These are phyloP conservation scores for Erythrolamprus reginae DNA, from an alignment of 2,113 vertebrate genomes.

Conservation along the genomic window DNA sequence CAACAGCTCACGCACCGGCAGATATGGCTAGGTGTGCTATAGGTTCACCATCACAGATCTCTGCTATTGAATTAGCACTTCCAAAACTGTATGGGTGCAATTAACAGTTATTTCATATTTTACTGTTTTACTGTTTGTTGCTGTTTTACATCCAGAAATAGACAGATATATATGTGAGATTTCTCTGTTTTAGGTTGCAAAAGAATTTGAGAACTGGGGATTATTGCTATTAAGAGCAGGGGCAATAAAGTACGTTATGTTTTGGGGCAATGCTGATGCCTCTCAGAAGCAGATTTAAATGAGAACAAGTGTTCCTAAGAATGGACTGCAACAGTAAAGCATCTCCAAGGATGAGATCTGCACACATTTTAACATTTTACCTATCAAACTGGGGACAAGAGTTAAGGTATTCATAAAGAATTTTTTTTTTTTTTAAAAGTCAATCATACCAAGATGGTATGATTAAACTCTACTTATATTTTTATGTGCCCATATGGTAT, in stretches of 20 bases:
- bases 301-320: neutral
- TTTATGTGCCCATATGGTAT: neutral
- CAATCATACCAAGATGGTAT: neutral
- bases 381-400: neutral
- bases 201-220: neutral
- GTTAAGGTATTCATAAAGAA: neutral
- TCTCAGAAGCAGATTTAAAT: neutral
- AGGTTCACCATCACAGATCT: neutral
- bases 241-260: neutral
- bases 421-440: no score
- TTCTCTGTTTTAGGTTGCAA: neutral
- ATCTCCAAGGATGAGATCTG: neutral
- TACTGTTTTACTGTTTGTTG: no score
- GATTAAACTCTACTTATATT: neutral
- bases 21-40: no score
- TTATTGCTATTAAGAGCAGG: neutral
- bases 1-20: no score
- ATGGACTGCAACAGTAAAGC: neutral
- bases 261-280: neutral
- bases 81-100: neutral
- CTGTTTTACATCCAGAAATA: neutral
- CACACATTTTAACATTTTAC: neutral
- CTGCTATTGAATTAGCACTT: neutral
- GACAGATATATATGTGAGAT: neutral
- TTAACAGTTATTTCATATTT: neutral